These are phyloP conservation scores for Boloria selene DNA, from an alignment of 2,888 invertebrate species.

Conservation along the genomic window DNA sequence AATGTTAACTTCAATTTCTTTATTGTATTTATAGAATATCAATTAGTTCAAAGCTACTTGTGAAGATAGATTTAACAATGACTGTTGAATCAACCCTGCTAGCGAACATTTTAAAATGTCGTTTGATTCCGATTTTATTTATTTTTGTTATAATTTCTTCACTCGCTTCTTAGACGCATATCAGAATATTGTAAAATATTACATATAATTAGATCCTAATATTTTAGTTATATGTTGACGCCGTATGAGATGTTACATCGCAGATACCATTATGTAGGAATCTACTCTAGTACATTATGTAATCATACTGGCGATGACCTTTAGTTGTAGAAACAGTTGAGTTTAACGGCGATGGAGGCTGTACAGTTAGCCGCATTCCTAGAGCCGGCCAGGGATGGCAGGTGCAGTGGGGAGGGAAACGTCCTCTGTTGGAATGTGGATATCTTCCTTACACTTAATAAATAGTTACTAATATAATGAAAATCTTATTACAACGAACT, in stretches of 20 bases:
- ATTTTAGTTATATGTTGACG: not conserved
- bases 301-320: conserved; percentile 57
- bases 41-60: no score
- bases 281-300: conserved; percentile 53
- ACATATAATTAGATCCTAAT: no score
- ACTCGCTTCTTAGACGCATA: no score
- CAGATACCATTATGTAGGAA: conserved; percentile 46
- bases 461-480: conserved; percentile 12
- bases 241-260: conserved; percentile 2
- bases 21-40: no score
- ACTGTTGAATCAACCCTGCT: no score
- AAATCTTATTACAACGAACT: not conserved
- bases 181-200: no score
- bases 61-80: no score
- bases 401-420: conserved; percentile 49
- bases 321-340: conserved; percentile 63
- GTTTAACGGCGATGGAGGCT: conserved; percentile 73
- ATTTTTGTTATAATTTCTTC: no score
- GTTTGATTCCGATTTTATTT: no score
- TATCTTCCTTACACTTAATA: conserved; percentile 40
- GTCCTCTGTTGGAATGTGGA: conserved; percentile 53
- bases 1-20: no score
- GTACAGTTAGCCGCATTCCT: conserved; percentile 77
- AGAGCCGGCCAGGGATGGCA: conserved; percentile 57
- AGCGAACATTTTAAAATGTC: no score